phyloP scores from a whole-genome alignment of 2,797 vertebrate genomes.

The Anabas testudineus region DNA sequence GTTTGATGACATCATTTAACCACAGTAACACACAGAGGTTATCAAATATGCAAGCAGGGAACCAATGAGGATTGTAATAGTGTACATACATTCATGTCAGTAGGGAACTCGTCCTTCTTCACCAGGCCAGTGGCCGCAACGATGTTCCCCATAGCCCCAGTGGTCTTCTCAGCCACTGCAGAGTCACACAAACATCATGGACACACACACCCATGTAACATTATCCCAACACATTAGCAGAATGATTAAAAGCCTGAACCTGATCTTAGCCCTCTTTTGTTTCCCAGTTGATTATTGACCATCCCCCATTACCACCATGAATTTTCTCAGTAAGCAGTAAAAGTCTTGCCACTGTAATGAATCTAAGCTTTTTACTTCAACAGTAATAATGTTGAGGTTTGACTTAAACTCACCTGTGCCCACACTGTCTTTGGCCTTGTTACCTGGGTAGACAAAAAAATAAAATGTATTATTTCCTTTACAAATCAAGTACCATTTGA shows the following conservation, averaged over 20 bases:
- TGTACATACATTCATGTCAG: slow-evolving; percentile 92
- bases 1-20: not conserved
- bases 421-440: slow-evolving; percentile 97
- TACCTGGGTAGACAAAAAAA: slow-evolving; percentile 84
- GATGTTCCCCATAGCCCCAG: slow-evolving; percentile 95
- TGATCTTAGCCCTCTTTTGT: not conserved
- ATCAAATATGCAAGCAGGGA: not conserved
- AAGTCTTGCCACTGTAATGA: not conserved
- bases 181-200: slow-evolving; percentile 7
- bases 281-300: slow-evolving; percentile 32
- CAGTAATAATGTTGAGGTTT: slow-evolving; percentile 11
- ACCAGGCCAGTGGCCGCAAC: slow-evolving; percentile 94
- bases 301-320: not conserved
- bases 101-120: slow-evolving; percentile 97
- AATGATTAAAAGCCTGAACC: slow-evolving; percentile 49
- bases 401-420: slow-evolving; percentile 88
- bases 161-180: slow-evolving; percentile 98
- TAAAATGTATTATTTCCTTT: not conserved
- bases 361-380: not conserved
- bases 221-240: slow-evolving; percentile 22
- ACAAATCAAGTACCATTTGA: not conserved
- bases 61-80: not conserved
- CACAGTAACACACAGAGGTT: not conserved
- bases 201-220: slow-evolving; percentile 21
- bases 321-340: slow-evolving; percentile 12